Conservation (phyloP, 2,113 vertebrate species). For the Ammodytes dubius region DNA sequence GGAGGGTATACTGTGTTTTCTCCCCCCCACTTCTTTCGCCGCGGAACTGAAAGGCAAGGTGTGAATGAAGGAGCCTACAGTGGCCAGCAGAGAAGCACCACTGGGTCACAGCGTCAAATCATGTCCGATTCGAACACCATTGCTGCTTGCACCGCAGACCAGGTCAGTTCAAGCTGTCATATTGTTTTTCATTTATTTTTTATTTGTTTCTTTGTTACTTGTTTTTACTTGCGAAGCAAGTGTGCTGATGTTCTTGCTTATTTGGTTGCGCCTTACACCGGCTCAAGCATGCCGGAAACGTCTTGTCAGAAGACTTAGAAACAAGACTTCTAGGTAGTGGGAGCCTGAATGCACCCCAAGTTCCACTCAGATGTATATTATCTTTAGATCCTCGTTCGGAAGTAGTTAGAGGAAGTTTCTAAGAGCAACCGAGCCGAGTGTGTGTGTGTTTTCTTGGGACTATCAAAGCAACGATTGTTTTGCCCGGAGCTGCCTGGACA, state of each 20-base stretch:
- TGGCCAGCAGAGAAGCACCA: conserved; percentile 81
- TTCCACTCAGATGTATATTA: conserved; percentile 75
- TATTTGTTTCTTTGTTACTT: background rate
- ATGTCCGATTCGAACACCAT: conserved; percentile 84
- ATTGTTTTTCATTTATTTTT: conserved; percentile 4
- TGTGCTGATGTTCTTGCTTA: conserved; percentile 17
- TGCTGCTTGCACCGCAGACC: conserved; percentile 81
- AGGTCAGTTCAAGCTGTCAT: conserved; percentile 82
- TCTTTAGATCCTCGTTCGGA: conserved; percentile 77
- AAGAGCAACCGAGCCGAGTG: conserved; percentile 72
- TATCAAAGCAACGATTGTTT: conserved; percentile 88
- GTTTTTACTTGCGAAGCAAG: background rate
- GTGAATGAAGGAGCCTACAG: conserved; percentile 86
- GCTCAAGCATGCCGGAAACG: conserved; percentile 14
- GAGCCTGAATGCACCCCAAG: conserved; percentile 32
- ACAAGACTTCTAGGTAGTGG: conserved; percentile 21
- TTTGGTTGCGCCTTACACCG: background rate
- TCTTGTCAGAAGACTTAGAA: conserved; percentile 21
- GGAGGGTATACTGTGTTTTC: conserved; percentile 80
- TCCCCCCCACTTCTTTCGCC: conserved; percentile 64
- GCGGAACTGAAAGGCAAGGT: conserved; percentile 85
- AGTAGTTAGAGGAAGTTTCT: conserved; percentile 78
- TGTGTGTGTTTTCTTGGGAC: conserved; percentile 75
- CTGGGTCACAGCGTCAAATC: conserved; percentile 82
- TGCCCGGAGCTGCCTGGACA: conserved; percentile 87